phyloP scores from a whole-genome alignment of 2,888 invertebrate species.

The Machimus atricapillus region DNA sequence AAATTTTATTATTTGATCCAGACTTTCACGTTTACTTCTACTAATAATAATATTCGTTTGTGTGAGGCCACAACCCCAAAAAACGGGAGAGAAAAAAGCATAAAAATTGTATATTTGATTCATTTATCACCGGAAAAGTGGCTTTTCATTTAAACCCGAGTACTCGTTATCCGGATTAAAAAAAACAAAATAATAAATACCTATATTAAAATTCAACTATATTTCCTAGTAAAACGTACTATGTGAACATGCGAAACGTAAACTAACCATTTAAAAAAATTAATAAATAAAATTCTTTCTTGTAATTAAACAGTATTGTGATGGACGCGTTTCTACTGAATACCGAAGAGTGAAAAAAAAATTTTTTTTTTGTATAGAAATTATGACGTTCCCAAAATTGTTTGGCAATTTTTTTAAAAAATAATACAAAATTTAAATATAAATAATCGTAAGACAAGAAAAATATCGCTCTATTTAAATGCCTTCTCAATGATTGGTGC shows the following conservation, averaged over 20 bases:
- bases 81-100: background rate
- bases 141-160: no score
- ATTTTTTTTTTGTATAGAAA: background rate
- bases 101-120: no score
- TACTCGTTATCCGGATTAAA: background rate
- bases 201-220: background rate
- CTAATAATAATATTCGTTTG: background rate
- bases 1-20: no score
- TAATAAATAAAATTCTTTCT: background rate
- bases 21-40: no score
- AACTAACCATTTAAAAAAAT: background rate
- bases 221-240: no score
- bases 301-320: background rate
- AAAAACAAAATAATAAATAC: background rate
- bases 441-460: background rate
- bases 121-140: background rate
- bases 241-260: background rate
- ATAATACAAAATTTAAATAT: no score
- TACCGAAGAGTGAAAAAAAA: background rate
- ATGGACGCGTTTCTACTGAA: background rate
- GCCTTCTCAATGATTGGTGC: background rate
- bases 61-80: background rate
- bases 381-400: background rate
- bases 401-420: background rate
- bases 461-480: background rate